Evolutionary conservation across 2,113 vertebrate species (phyloP).

Genomic region (Hystrix brachyura): DNA sequence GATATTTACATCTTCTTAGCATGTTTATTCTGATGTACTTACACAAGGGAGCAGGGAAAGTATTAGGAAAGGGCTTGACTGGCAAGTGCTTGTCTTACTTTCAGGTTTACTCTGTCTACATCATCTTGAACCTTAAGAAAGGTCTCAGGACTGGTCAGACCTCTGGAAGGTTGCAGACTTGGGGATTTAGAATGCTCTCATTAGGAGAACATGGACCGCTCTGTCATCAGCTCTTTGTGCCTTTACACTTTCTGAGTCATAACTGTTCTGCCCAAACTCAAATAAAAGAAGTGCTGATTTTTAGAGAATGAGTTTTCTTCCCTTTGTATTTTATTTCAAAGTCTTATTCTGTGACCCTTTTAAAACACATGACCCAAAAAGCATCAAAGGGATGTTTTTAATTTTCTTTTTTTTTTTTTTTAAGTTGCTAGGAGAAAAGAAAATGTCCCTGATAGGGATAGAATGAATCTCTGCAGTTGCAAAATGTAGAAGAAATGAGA

Average conservation of each 20-base stretch:
- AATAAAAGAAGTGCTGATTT: not conserved
- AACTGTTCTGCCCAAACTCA: not conserved
- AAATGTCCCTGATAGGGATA: not conserved
- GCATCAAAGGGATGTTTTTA: not conserved
- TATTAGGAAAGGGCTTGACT: not conserved
- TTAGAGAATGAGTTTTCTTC: not conserved
- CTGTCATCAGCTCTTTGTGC: not conserved
- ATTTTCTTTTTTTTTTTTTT: slow-evolving; percentile 20
- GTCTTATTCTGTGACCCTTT: not conserved
- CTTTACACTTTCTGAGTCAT: not conserved
- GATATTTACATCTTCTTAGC: fast-evolving
- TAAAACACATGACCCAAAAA: not conserved
- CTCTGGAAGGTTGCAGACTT: not conserved
- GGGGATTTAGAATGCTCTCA: not conserved
- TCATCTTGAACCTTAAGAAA: not conserved
- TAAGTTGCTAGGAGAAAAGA: not conserved
- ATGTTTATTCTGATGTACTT: not conserved
- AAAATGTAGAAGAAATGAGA: not conserved
- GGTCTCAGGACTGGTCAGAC: not conserved
- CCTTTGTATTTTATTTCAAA: not conserved
- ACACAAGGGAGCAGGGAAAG: not conserved
- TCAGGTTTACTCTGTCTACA: not conserved
- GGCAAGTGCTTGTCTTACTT: not conserved
- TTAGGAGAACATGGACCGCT: not conserved
- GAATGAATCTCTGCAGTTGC: not conserved